phyloP scores from a whole-genome alignment of 1,140 invertebrate genomes.

The Lamellibrachia luymesi region DNA sequence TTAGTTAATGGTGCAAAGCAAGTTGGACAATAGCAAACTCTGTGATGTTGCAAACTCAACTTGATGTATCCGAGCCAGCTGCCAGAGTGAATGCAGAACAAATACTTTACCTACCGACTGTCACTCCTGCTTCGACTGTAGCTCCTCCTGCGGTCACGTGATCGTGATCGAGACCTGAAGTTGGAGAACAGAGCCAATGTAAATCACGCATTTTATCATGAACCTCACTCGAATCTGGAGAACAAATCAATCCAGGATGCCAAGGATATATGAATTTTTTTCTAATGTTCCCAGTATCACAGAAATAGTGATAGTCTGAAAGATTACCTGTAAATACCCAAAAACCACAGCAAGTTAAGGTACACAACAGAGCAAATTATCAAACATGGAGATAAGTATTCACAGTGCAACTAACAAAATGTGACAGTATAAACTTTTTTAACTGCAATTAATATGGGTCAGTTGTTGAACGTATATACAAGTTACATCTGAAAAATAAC shows the following conservation, averaged over 20 bases:
- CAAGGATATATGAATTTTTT: not conserved
- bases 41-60: not conserved
- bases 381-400: not conserved
- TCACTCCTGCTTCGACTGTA: conserved; percentile 21
- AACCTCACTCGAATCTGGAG: not conserved
- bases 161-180: conserved; percentile 19
- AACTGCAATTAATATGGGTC: not conserved
- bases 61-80: not conserved
- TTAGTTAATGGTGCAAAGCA: too few relatives aligned
- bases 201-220: not conserved
- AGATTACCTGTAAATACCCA: not conserved
- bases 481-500: not conserved
- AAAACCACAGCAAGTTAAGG: not conserved
- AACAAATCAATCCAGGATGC: not conserved
- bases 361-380: not conserved
- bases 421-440: not conserved
- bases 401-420: not conserved
- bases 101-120: not conserved
- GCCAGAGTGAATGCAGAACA: not conserved
- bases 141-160: conserved; percentile 16
- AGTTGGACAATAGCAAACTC: not conserved
- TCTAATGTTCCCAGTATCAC: too few relatives aligned
- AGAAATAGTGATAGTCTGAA: not conserved
- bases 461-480: not conserved
- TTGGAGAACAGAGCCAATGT: not conserved